Evolutionary conservation across 2,888 invertebrate species (phyloP).

Genomic region (Tyria jacobaeae): DNA sequence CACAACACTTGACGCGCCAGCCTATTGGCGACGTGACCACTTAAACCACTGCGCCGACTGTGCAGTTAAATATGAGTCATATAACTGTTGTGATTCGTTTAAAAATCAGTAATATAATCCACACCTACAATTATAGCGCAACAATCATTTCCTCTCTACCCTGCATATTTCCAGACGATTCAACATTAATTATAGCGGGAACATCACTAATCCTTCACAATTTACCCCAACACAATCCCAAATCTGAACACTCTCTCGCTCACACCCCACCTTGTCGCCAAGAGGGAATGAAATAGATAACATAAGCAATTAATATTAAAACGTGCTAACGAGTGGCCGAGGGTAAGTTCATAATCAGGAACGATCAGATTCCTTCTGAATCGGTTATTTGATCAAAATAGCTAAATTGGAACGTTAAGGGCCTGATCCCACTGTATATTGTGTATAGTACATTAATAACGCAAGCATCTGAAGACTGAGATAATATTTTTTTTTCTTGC

Average conservation of each 20-base stretch:
- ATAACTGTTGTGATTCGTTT: not conserved
- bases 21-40: no score
- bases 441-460: not conserved
- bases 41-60: no score
- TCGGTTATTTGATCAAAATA: constrained; percentile 52
- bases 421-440: constrained; percentile 19
- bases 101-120: constrained; percentile 1
- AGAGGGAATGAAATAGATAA: constrained; percentile 29
- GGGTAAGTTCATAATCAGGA: constrained; percentile 47
- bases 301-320: constrained; percentile 52
- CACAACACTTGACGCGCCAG: no score
- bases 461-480: not conserved
- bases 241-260: constrained; percentile 28
- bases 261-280: not conserved
- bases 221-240: constrained; percentile 36
- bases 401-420: constrained; percentile 44
- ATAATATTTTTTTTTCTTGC: not conserved
- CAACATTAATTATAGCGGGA: constrained; percentile 26
- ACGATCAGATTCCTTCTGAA: constrained; percentile 49
- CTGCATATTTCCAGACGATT: constrained; percentile 21
- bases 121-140: constrained; percentile 2
- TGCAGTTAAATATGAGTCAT: not conserved
- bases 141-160: constrained; percentile 7
- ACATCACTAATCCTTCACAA: constrained; percentile 45
- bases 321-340: constrained; percentile 49